Conservation (phyloP, 1,140 invertebrate genomes). For the Brevipalpus yothersi region DNA sequence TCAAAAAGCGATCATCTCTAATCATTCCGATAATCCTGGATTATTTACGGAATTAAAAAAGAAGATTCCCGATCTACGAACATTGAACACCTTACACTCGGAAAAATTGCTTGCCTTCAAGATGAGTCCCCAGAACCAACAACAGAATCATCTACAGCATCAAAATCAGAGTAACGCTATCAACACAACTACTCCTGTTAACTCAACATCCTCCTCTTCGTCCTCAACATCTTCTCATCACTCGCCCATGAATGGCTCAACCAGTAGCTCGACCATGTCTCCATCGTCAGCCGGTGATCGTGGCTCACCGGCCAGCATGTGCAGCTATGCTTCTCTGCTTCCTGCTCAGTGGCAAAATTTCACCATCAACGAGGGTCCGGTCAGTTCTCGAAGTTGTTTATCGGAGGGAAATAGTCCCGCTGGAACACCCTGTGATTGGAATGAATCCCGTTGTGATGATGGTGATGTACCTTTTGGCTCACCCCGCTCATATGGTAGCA, state of each 20-base stretch:
- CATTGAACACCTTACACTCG: slow-evolving; percentile 80
- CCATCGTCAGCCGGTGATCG: slow-evolving; percentile 2
- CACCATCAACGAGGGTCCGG: slow-evolving; percentile 1
- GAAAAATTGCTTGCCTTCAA: slow-evolving; percentile 83
- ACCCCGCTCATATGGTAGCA: slow-evolving; percentile 25
- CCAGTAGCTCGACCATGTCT: slow-evolving; percentile 13
- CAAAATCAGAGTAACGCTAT: neutral
- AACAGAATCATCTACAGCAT: slow-evolving; percentile 1
- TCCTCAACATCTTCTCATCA: neutral
- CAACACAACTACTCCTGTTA: slow-evolving; percentile 18
- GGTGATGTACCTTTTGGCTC: slow-evolving; percentile 27
- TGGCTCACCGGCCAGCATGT: neutral
- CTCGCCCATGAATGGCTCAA: neutral
- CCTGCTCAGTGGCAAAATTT: slow-evolving; percentile 4
- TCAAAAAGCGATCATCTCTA: slow-evolving; percentile 50
- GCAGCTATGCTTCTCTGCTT: neutral
- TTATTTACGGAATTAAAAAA: slow-evolving; percentile 62
- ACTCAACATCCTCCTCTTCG: neutral
- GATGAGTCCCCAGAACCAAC: slow-evolving; percentile 35
- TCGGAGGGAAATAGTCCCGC: neutral
- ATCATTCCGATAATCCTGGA: slow-evolving; percentile 39
- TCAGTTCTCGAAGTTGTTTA: slow-evolving; percentile 3
- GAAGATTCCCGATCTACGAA: slow-evolving; percentile 79
- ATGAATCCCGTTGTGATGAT: slow-evolving; percentile 18
- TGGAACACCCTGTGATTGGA: slow-evolving; percentile 10